A percentile compares a stretch with the other conserved stretches of the same genome.
phyloP scores from a whole-genome alignment of 2,888 invertebrate genomes.

The Spisula solida region DNA sequence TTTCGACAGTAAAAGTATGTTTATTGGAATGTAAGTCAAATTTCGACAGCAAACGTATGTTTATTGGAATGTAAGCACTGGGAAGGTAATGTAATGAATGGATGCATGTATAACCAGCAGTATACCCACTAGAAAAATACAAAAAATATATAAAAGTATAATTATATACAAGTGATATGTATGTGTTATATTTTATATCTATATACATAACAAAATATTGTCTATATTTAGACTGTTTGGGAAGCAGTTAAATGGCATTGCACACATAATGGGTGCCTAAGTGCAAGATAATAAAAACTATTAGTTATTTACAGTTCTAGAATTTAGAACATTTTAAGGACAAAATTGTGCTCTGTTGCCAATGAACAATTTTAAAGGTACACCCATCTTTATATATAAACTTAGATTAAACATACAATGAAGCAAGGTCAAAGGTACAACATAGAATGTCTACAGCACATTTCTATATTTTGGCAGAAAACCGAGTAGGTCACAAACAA shows the following conservation, averaged over 20 bases:
- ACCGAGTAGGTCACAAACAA: not conserved
- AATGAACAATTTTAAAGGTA: not conserved
- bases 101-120: not conserved
- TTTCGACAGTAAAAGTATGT: not conserved
- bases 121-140: slow-evolving; percentile 2
- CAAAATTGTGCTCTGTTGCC: not conserved
- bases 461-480: not conserved
- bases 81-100: not conserved
- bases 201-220: not conserved
- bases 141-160: not conserved
- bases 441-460: no score
- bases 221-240: not conserved
- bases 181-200: not conserved
- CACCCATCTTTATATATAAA: not conserved
- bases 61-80: not conserved
- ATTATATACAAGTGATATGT: not conserved
- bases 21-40: not conserved
- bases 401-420: not conserved
- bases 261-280: no score
- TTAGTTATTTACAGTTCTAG: no score
- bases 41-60: not conserved
- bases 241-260: not conserved
- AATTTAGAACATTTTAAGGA: no score
- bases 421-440: not conserved
- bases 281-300: no score